Conservation (phyloP, 2,113 vertebrate species). For the Microcebus tavaratra region DNA sequence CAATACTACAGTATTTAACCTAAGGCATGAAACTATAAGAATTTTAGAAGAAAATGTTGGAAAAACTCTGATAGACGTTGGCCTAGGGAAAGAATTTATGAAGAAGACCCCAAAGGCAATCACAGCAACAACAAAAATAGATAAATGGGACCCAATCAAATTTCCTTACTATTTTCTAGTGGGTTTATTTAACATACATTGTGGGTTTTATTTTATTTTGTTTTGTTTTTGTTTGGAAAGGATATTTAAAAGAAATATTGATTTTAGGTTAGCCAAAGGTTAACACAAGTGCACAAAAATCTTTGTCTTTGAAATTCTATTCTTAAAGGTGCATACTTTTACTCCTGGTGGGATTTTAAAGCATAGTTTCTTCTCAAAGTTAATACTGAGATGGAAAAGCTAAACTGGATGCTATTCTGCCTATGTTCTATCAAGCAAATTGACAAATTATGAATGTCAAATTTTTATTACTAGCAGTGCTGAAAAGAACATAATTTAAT, state of each 20-base stretch:
- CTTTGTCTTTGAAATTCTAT: neutral
- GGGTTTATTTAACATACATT: neutral
- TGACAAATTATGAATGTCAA: conserved; percentile 51
- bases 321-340: neutral
- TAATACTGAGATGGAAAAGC: neutral
- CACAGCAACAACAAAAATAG: too few species aligned
- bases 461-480: conserved; percentile 12
- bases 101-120: too few species aligned
- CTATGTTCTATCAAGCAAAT: conserved; percentile 25
- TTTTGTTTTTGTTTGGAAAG: neutral
- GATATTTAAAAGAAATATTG: neutral
- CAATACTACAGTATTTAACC: neutral
- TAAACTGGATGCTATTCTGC: neutral
- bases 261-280: neutral
- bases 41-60: too few species aligned
- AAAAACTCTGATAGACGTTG: too few species aligned
- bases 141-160: neutral
- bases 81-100: too few species aligned
- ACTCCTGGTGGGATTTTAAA: neutral
- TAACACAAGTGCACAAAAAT: neutral
- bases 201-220: neutral
- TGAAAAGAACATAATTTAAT: conserved; percentile 60
- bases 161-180: neutral
- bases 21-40: too few species aligned
- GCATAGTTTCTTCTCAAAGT: neutral